Evolutionary conservation across 2,113 vertebrate genomes (phyloP), one percentile per base, ranked within the genome.

Genomic region (Merops nubicus): DNA sequence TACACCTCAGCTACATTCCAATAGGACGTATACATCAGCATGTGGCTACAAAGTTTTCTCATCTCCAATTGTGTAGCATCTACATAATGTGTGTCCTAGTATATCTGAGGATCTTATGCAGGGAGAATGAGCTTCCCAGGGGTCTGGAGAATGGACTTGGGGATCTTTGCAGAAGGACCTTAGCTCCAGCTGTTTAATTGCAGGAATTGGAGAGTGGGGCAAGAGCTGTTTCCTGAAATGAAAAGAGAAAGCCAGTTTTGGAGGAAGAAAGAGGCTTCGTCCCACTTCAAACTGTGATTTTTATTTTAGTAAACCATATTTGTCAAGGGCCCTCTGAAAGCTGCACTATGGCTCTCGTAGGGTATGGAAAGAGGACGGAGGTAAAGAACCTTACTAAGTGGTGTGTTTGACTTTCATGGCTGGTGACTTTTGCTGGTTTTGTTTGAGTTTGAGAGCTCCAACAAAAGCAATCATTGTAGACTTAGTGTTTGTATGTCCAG

Each of bases 21-120:
- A 0, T 19, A 23, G n/a, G 31, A 11, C 5, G 3, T 43, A 11
- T 2, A 6, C 9, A 54, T 62, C 22, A 65, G 29, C 67, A 62
- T 15, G 17, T 63, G 60, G 6, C 21, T 65, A 25, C 22, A 31
- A 29, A 34, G 28, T 79, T 89, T 7, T 81, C 12, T 78, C 73
- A 50, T 14, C 48, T 90, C 13, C 15, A 33, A 1, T 34, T 75
- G 19, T 25, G 7, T 31, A 33, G 9, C 23, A 29, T 68, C 40
- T 68, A 56, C 16, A 11, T 82, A 57, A 33, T 21, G 23, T 18
- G 25, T 48, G 36, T 25, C 13, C 25, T 45, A 12, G 12, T 63
- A 5, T 50, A 22, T 50, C 8, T 19, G 54, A 73, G 79, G 31
- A 15, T 38, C 19, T 36, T 88, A 21, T 11, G 4, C 12, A 38